phyloP scores from a whole-genome alignment of 2,113 vertebrate species.

The Chelonoidis abingdonii region DNA sequence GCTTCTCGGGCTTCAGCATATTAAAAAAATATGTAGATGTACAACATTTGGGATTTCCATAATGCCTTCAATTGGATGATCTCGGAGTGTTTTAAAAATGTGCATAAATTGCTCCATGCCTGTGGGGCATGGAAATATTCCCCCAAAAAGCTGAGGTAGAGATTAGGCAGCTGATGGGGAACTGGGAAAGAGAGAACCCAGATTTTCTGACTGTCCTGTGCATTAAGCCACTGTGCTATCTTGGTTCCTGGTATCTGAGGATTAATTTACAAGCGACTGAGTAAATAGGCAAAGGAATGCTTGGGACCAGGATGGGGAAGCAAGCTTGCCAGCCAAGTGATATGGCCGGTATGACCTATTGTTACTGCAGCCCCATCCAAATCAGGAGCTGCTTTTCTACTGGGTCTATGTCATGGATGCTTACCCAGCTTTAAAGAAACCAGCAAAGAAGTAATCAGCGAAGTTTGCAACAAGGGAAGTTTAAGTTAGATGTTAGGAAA shows the following conservation, averaged over 20 bases:
- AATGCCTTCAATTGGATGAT: not conserved
- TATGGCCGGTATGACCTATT: accelerated
- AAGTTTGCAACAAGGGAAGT: not conserved
- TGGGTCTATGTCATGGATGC: not conserved
- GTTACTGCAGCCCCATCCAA: not conserved
- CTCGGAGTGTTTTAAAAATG: not conserved
- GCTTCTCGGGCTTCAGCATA: not conserved
- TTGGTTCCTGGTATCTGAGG: not conserved
- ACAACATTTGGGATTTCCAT: accelerated
- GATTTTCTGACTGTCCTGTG: not conserved
- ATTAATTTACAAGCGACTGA: not conserved
- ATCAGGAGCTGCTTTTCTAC: not conserved
- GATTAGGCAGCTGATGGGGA: not conserved
- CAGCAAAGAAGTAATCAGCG: not conserved
- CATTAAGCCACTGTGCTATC: not conserved
- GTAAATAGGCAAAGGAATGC: accelerated
- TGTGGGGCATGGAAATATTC: not conserved
- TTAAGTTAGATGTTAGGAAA: not conserved
- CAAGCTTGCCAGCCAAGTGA: not conserved
- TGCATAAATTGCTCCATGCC: not conserved
- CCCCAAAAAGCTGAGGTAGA: not conserved
- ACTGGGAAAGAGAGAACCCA: not conserved
- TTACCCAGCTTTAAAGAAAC: accelerated
- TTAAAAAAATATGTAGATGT: accelerated
- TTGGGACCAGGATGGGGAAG: not conserved